A percentile compares a stretch with the other conserved stretches of the same genome.
Evolutionary conservation across 1,140 invertebrate genomes (phyloP).

Genomic region (Drosophila ananassae): DNA sequence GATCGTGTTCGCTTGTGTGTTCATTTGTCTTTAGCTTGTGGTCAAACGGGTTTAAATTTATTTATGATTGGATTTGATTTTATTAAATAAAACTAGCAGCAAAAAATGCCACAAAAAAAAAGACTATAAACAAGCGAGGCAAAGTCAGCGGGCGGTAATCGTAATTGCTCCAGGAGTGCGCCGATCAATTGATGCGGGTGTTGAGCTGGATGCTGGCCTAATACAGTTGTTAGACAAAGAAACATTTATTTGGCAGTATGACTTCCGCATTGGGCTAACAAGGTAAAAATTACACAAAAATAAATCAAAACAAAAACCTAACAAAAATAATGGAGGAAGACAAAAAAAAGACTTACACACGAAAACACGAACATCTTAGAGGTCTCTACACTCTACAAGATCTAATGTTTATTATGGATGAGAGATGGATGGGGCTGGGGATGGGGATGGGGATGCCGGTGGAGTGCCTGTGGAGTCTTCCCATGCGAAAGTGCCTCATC

Average conservation of each 20-base stretch:
- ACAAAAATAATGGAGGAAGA: neutral
- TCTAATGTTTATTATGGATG: constrained; percentile 5
- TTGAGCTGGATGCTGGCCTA: constrained; percentile 46
- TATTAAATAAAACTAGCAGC: constrained; percentile 69
- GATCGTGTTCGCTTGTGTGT: constrained; percentile 33
- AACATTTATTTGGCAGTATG: constrained; percentile 34
- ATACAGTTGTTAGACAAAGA: constrained; percentile 80
- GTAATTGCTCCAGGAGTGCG: constrained; percentile 67
- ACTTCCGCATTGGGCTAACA: constrained; percentile 67
- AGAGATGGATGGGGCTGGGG: neutral
- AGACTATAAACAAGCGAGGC: constrained; percentile 24
- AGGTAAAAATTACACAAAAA: constrained; percentile 31
- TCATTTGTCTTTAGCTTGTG: constrained; percentile 54
- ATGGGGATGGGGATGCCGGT: neutral
- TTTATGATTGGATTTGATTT: constrained; percentile 83
- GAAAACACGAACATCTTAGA: constrained; percentile 46
- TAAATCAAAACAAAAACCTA: constrained; percentile 3
- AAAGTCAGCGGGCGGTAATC: constrained; percentile 70
- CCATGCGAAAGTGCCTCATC: constrained; percentile 32
- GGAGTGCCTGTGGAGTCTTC: constrained; percentile 15
- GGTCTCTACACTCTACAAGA: constrained; percentile 31
- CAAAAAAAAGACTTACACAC: constrained; percentile 36
- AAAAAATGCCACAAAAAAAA: constrained; percentile 8
- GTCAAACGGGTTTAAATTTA: constrained; percentile 81
- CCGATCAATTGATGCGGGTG: constrained; percentile 49